Base-by-base conservation (phyloP, 2,113 vertebrate genomes). In the Datnioides undecimradiatus region DNA sequence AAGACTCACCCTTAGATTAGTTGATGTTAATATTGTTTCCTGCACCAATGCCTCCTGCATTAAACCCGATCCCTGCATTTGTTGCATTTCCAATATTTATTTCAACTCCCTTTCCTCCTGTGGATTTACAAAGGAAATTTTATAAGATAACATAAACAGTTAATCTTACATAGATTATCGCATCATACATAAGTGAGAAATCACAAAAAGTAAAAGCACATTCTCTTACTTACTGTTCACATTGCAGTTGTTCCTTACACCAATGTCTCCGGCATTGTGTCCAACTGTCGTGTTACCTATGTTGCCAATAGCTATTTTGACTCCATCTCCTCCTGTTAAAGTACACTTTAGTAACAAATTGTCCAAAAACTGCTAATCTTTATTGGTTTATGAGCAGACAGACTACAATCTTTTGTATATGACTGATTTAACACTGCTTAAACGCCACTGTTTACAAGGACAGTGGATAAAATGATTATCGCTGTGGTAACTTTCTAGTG, bases 251-350 rank as follows among this genome's bases (percentile, higher is more conserved):
- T 69, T 69, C 11, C 49, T 23, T 2, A 13, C 48, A 19, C 34
- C 66, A 12, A 54, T 69, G 34, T 1, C 65, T 36, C 65, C 65
- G 19, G 5, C 16, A 23, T 69, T 54, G 16, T 13, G 16, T 52
- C 34, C 49, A 29, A 19, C 10, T 40, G 12, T 8, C 41, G 16
- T 69, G 34, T 52, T 27, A 19, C 8, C 6, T 2, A 68, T 27
- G 65, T 69, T 69, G 2, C 49, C 49, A 13, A 69, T 69, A 14
- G n/a, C 10, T 27, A 69, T 69, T 54, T 69, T 36, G 10, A 69
- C 23, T 40, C 34, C 23, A 2, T 52, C 65, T 27, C 65, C 65
- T 40, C 66, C 66, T 41, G 36, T 66, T 48, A 7, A 48, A 48
- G 49, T 45, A 34, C 27, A 65, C 1, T n/a, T n/a, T n/a, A n/a